Evolutionary conservation across 2,888 invertebrate species (phyloP).

Genomic region (Chymomyza amoena): DNA sequence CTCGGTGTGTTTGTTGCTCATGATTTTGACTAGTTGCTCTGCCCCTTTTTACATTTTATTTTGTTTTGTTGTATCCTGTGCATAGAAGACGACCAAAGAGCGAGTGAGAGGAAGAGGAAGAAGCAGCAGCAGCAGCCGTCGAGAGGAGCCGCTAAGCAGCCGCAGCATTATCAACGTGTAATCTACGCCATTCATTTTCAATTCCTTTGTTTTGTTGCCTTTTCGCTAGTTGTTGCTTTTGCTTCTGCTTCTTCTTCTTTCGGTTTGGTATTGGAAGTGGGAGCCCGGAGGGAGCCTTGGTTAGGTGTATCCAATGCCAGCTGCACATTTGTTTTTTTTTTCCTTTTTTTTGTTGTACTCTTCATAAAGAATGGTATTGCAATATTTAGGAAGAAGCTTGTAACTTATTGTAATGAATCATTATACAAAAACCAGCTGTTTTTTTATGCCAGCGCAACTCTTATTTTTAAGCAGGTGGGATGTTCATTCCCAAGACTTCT

Average conservation of each 20-base stretch:
- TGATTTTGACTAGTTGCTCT: neutral
- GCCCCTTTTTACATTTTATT: neutral
- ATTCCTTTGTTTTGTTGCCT: neutral
- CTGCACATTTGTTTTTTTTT: conserved; percentile 46
- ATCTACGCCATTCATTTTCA: conserved; percentile 39
- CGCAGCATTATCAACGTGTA: conserved; percentile 62
- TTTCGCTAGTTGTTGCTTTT: neutral
- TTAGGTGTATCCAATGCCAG: conserved; percentile 38
- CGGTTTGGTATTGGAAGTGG: conserved; percentile 32
- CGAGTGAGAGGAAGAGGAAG: neutral
- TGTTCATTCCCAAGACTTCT: too few relatives aligned
- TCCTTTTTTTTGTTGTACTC: neutral
- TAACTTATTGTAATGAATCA: neutral
- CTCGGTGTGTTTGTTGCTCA: neutral
- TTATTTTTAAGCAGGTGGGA: too few relatives aligned
- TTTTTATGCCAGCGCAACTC: too few relatives aligned
- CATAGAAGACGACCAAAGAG: neutral
- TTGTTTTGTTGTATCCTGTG: neutral
- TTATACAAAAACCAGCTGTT: too few relatives aligned
- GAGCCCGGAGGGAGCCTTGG: conserved; percentile 8
- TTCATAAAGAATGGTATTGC: conserved; percentile 47
- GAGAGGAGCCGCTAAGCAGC: conserved; percentile 42
- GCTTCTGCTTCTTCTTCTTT: neutral
- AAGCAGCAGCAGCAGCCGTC: neutral
- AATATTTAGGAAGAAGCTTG: conserved; percentile 34